A percentile compares a stretch with the other conserved stretches of the same genome.
phyloP scores from a whole-genome alignment of 1,140 invertebrate species.

The Alviniconcha marisindica region DNA sequence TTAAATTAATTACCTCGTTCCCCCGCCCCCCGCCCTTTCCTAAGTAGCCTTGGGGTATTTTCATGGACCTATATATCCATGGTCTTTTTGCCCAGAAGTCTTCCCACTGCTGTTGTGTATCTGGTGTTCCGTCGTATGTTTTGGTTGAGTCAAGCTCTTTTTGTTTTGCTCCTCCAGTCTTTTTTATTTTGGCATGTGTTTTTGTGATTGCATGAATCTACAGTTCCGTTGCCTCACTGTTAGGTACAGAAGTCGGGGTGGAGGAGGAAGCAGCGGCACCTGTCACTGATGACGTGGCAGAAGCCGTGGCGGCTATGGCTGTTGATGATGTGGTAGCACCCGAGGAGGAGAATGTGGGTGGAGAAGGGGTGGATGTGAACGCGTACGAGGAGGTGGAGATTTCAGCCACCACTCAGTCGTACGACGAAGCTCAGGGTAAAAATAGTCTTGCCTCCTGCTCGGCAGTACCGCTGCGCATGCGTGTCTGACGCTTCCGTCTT shows the following conservation, averaged over 20 bases:
- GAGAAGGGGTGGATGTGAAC: constrained; percentile 9
- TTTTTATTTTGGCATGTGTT: too few relatives aligned
- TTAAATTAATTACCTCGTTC: too few relatives aligned
- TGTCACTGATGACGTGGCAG: background rate
- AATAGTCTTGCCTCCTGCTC: background rate
- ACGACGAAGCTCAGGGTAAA: background rate
- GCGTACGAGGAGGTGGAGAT: constrained; percentile 9
- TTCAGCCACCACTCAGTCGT: background rate
- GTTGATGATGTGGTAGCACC: background rate
- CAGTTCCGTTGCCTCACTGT: too few relatives aligned
- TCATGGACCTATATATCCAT: too few relatives aligned
- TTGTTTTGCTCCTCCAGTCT: background rate
- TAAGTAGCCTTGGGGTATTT: too few relatives aligned
- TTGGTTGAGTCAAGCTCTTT: too few relatives aligned
- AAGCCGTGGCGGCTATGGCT: background rate
- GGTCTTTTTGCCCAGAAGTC: too few relatives aligned
- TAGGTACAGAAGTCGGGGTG: constrained; percentile 10
- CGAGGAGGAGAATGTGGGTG: background rate
- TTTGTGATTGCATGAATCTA: too few relatives aligned
- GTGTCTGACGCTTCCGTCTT: too few relatives aligned
- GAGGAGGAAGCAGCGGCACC: background rate
- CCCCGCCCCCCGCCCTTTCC: too few relatives aligned
- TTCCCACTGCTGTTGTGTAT: too few relatives aligned
- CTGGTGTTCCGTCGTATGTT: too few relatives aligned
- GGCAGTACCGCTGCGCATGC: background rate